Evolutionary conservation across 2,113 vertebrate genomes (phyloP).

Genomic region (Myiozetetes cayanensis): DNA sequence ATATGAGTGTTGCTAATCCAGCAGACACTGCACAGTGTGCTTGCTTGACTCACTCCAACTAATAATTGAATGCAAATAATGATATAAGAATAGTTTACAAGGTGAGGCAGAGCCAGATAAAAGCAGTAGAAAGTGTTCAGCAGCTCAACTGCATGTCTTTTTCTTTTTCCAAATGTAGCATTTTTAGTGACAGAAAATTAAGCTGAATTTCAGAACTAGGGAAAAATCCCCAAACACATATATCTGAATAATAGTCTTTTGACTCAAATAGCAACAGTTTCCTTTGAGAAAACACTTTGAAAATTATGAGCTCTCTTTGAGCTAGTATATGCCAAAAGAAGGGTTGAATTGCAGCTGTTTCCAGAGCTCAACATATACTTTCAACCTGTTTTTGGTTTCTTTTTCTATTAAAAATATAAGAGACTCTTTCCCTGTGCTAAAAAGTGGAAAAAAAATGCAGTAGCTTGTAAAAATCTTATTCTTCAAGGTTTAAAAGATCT

Average conservation of each 20-base stretch:
- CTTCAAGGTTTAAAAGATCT: not conserved
- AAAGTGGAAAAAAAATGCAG: not conserved
- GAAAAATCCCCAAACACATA: not conserved
- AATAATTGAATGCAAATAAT: not conserved
- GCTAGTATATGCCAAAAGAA: not conserved
- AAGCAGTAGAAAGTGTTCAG: not conserved
- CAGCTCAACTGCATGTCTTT: not conserved
- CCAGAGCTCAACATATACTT: not conserved
- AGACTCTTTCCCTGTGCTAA: not conserved
- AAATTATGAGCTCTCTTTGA: not conserved
- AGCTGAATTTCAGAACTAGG: not conserved
- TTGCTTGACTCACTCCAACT: not conserved
- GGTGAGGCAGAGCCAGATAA: not conserved
- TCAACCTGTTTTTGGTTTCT: not conserved
- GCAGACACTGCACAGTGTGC: not conserved
- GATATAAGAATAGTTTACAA: not conserved
- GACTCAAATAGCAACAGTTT: not conserved
- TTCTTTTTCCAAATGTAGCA: not conserved
- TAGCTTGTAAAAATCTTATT: not conserved
- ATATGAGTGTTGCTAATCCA: not conserved
- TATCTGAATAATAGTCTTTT: not conserved
- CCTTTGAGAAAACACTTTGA: not conserved
- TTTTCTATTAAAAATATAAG: conserved; percentile 38
- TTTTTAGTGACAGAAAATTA: not conserved
- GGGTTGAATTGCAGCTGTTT: conserved; percentile 11